Conservation (phyloP, 2,113 vertebrate genomes). For the Leptobrachium ailaonicum region DNA sequence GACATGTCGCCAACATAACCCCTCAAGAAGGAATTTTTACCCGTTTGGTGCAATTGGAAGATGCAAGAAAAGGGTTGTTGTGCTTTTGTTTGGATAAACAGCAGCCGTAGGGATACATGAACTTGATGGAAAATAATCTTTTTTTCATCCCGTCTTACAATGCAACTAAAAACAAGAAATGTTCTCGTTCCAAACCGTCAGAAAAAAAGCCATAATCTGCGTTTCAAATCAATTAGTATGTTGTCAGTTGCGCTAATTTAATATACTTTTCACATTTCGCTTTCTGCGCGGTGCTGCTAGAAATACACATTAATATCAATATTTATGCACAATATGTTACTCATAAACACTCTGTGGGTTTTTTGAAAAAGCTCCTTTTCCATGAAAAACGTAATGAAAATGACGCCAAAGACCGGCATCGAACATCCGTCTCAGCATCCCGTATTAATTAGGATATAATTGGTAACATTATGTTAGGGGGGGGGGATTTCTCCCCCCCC, state of each 20-base stretch:
- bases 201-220: background rate
- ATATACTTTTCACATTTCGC: constrained; percentile 29
- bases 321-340: constrained; percentile 48
- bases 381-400: background rate
- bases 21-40: too few relatives aligned
- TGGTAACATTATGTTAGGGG: background rate
- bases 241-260: constrained; percentile 43
- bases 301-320: constrained; percentile 46
- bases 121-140: too few relatives aligned
- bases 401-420: background rate
- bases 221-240: constrained; percentile 41
- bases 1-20: too few relatives aligned
- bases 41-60: too few relatives aligned
- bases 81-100: too few relatives aligned
- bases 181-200: background rate
- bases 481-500: too few relatives aligned
- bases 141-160: too few relatives aligned
- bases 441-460: background rate
- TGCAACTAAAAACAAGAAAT: background rate
- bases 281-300: constrained; percentile 5
- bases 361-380: background rate
- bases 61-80: too few relatives aligned
- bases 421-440: background rate
- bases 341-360: constrained; percentile 14
- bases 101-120: too few relatives aligned